phyloP scores from a whole-genome alignment of 1,140 invertebrate genomes.

The Andricus grossulariae region DNA sequence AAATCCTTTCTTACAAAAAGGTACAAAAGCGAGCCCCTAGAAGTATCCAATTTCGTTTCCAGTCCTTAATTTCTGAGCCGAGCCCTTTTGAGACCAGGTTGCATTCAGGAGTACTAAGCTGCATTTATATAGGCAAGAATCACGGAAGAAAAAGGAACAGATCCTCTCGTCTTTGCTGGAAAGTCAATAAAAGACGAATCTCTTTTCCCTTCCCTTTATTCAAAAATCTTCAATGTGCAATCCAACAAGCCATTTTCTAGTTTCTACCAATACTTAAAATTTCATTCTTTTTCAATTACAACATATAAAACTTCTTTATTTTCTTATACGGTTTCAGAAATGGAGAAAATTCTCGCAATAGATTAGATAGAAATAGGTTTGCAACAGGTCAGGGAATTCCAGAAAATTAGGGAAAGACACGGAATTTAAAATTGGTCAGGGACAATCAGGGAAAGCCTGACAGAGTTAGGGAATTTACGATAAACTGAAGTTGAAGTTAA shows the following conservation, averaged over 20 bases:
- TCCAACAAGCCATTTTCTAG: not conserved
- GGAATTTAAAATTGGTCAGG: no score
- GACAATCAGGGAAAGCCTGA: no score
- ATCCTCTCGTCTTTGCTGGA: not conserved
- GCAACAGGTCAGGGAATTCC: no score
- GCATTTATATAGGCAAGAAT: slow-evolving; percentile 1
- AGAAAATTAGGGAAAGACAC: no score
- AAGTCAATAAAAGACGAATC: slow-evolving; percentile 21
- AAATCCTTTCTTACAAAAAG: not conserved
- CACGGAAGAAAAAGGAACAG: not conserved
- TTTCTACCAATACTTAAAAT: no score
- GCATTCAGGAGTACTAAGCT: not conserved
- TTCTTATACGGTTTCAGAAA: no score
- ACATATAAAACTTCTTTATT: no score
- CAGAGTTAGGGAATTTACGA: no score
- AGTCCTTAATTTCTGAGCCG: slow-evolving; percentile 18
- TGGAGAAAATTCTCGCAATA: no score
- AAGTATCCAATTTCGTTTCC: slow-evolving; percentile 22
- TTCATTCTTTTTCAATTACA: no score
- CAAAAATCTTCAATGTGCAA: slow-evolving; percentile 10
- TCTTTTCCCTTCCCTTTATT: slow-evolving; percentile 9
- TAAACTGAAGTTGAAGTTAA: no score
- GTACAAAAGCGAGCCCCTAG: slow-evolving; percentile 23
- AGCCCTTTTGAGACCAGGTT: not conserved
- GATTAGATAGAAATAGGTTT: no score